These are phyloP conservation scores for Mimachlamys varia DNA, from an alignment of 2,888 invertebrate genomes.

Conservation along the genomic window DNA sequence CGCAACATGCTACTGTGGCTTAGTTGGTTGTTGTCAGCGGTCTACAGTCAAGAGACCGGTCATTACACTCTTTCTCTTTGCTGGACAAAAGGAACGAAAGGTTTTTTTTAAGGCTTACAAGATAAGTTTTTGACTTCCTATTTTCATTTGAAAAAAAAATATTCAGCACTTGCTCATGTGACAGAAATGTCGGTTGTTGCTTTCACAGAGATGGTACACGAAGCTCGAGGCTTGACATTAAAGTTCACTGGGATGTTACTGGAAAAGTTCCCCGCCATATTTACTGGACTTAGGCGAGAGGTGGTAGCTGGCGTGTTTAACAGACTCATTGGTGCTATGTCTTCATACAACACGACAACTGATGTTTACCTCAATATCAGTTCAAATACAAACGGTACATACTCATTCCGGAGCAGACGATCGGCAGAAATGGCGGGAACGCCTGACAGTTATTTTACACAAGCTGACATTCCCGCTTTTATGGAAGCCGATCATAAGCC, in stretches of 20 bases:
- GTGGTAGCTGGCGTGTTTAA: background rate
- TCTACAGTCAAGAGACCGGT: too few species aligned
- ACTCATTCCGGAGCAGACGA: background rate
- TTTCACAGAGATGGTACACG: constrained; percentile 51
- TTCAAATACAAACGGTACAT: background rate
- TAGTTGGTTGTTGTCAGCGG: too few species aligned
- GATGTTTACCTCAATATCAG: background rate
- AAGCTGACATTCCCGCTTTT: constrained; percentile 44
- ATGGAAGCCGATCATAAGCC: constrained; percentile 42
- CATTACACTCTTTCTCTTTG: too few species aligned
- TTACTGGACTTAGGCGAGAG: constrained; percentile 34
- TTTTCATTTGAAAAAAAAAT: too few species aligned
- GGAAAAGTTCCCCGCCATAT: constrained; percentile 37
- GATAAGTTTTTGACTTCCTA: too few species aligned
- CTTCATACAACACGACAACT: background rate
- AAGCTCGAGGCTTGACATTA: constrained; percentile 40
- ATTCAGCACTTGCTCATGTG: background rate
- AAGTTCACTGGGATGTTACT: constrained; percentile 43
- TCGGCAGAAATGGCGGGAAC: background rate
- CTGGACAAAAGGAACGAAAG: too few species aligned
- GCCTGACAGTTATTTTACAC: background rate
- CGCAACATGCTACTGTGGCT: too few species aligned
- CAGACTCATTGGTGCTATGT: background rate
- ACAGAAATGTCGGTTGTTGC: background rate
- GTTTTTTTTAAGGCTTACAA: too few species aligned